These are phyloP conservation scores for Conus canariensis DNA, from an alignment of 2,888 invertebrate species.

Conservation along the genomic window DNA sequence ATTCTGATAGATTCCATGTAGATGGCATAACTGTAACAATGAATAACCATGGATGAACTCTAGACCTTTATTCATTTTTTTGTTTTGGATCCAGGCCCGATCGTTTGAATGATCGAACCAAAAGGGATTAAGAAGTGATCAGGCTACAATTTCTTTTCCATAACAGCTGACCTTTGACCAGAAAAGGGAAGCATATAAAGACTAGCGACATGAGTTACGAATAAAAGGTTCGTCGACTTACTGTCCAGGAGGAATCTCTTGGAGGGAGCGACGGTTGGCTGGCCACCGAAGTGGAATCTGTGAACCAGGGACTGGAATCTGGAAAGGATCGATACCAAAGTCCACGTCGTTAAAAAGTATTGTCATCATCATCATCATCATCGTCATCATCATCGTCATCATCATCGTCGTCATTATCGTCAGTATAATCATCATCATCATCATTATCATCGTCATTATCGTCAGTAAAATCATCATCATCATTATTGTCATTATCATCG, in stretches of 20 bases:
- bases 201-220: too few relatives aligned
- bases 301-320: conserved; percentile 23
- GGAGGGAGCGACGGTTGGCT: not conserved
- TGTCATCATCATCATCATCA: conserved; percentile 25
- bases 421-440: not conserved
- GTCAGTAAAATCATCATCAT: not conserved
- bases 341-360: not conserved
- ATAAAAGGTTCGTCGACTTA: not conserved
- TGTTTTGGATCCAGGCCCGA: too few relatives aligned
- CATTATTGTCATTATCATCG: not conserved
- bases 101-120: too few relatives aligned
- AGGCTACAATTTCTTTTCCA: too few relatives aligned
- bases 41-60: too few relatives aligned
- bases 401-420: not conserved
- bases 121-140: too few relatives aligned
- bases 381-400: conserved; percentile 11
- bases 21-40: too few relatives aligned
- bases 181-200: too few relatives aligned
- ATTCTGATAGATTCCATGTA: too few relatives aligned
- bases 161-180: too few relatives aligned
- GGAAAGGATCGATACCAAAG: not conserved
- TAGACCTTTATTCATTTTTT: too few relatives aligned
- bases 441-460: not conserved
- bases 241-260: not conserved
- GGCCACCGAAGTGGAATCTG: not conserved